Conservation (phyloP, 2,797 vertebrate species). For the Heliangelus exortis region DNA sequence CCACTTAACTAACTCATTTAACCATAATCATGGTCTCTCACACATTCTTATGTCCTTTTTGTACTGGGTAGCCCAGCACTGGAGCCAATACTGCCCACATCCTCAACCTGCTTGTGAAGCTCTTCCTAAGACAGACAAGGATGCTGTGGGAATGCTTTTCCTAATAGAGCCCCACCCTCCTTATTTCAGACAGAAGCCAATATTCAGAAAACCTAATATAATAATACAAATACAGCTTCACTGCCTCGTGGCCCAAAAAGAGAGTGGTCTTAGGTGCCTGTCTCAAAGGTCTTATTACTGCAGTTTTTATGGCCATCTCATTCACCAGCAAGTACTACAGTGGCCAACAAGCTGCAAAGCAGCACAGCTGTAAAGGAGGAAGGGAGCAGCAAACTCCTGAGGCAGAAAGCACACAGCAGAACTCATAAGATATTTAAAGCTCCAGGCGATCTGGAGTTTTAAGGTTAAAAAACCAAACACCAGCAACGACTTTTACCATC, state of each 20-base stretch:
- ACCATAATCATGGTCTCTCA: neutral
- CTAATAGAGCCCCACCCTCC: too few relatives aligned
- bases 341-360: neutral
- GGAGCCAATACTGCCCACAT: neutral
- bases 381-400: neutral
- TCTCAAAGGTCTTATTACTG: neutral
- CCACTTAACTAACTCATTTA: neutral
- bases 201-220: neutral
- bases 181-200: neutral
- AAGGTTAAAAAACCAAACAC: neutral
- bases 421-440: neutral
- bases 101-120: fast-evolving
- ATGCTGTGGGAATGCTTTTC: neutral
- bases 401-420: neutral
- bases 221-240: neutral
- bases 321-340: neutral
- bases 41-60: neutral
- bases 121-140: neutral
- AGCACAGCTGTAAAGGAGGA: neutral
- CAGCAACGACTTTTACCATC: neutral
- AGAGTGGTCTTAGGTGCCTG: neutral
- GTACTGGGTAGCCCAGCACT: fast-evolving
- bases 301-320: neutral
- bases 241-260: neutral
- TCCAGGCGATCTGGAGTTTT: neutral